Base-by-base conservation (phyloP, 2,113 vertebrate species). In the Rafetus swinhoei region DNA sequence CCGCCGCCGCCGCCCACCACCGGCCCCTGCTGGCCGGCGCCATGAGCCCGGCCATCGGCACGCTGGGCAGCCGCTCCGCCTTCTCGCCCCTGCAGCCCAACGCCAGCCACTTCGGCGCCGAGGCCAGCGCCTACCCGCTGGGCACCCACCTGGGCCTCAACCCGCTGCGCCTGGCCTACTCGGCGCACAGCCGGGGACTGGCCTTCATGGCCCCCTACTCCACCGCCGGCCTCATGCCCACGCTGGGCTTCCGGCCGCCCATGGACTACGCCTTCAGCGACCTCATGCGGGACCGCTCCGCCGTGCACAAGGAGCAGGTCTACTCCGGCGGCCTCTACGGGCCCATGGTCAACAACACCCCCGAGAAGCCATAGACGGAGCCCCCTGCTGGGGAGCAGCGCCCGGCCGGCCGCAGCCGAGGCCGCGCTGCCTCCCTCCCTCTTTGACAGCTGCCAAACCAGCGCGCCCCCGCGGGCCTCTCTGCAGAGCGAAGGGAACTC, bases 191-290 rank as follows among this genome's bases (percentile, higher is more conserved):
- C 98, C 98, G 99, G 21, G 99, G 99, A 94, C 98, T 99, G 95
- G 99, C 99, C 91, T 99, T 99, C 98, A 99, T 99, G 99, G 98
- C 99, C 50, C 99, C 99, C 25, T 99, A 99, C 97, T 99, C 99
- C 95, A 99, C 99, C 89, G 98, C 99, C 4, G 99, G 99, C 60
- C 98, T 99, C 82, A 99, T 99, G 98, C 99, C 99, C 97, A 99
- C 99, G 2, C 98, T 99, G 57, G 99, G 99, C 96, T 99, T 99
- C 98, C 98, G 99, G 92, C 99, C 99, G 29, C 99, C 99, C 88
- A 98, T 99, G 99, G 99, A 99, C 99, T 99, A 99, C 85, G 99
- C 99, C 93, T 99, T 99, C 96, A 99, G 99, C 97, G 99, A 99
- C 97, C 99, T 99, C 95, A 99, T 99, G 97, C 98, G 99, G 92